These are phyloP conservation scores for Allobates femoralis DNA, from an alignment of 2,797 vertebrate species.

Conservation along the genomic window DNA sequence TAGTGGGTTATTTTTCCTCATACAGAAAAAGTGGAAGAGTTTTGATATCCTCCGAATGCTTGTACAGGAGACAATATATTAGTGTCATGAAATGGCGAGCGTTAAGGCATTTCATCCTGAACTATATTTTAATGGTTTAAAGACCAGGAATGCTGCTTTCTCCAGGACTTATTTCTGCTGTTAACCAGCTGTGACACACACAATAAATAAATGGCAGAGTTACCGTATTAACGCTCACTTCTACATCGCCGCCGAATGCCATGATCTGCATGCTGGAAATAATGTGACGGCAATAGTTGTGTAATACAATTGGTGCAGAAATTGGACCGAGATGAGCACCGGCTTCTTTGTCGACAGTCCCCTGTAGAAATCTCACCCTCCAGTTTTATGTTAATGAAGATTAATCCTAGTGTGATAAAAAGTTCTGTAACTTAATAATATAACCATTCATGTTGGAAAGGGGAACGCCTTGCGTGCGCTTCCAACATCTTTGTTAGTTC, in stretches of 20 bases:
- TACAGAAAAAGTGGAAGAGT: slow-evolving; percentile 24
- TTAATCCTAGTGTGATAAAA: no score
- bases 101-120: slow-evolving; percentile 41
- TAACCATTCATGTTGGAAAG: no score
- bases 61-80: slow-evolving; percentile 36
- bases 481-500: no score
- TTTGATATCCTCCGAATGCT: slow-evolving; percentile 27
- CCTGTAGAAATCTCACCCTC: background rate
- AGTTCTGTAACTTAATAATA: no score
- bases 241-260: slow-evolving; percentile 12
- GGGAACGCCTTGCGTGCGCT: no score
- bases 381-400: background rate
- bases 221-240: slow-evolving; percentile 21
- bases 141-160: slow-evolving; percentile 39
- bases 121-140: slow-evolving; percentile 40
- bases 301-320: slow-evolving; percentile 6
- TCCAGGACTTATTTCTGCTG: slow-evolving; percentile 52
- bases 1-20: background rate
- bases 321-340: background rate
- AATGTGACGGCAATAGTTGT: slow-evolving; percentile 15
- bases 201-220: slow-evolving; percentile 52
- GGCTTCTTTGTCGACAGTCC: background rate
- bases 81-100: slow-evolving; percentile 34
- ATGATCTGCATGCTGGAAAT: slow-evolving; percentile 16
- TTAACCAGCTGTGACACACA: slow-evolving; percentile 50